These are phyloP conservation scores for Chrysina gloriosa DNA, from an alignment of 2,888 invertebrate species.

Conservation along the genomic window DNA sequence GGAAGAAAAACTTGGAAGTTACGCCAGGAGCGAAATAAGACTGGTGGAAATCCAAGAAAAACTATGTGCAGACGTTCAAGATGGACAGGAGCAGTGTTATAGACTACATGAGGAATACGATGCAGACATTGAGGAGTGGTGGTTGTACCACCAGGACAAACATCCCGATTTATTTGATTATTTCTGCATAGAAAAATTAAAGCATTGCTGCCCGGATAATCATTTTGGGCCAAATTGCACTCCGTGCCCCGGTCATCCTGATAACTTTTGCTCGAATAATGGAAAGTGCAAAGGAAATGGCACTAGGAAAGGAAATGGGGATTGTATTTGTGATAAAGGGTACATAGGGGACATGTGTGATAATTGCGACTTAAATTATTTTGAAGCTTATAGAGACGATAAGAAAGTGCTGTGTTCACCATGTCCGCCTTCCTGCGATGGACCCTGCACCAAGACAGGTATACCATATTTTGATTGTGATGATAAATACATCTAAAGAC, in stretches of 20 bases:
- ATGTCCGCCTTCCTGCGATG: conserved; percentile 85
- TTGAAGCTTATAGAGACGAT: conserved; percentile 79
- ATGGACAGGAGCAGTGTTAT: conserved; percentile 84
- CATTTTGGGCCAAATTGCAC: conserved; percentile 86
- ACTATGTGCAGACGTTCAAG: conserved; percentile 80
- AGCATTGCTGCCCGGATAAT: conserved; percentile 86
- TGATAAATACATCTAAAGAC: no score
- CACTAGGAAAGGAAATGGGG: conserved; percentile 92
- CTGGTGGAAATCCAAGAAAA: conserved; percentile 91
- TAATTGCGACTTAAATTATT: conserved; percentile 80
- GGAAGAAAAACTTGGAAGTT: conserved; percentile 84
- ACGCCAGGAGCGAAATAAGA: conserved; percentile 88
- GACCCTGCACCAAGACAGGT: conserved; percentile 80
- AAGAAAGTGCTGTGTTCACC: conserved; percentile 79
- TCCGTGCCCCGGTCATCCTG: conserved; percentile 81
- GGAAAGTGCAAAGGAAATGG: conserved; percentile 86
- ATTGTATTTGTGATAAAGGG: conserved; percentile 86
- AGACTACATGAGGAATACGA: conserved; percentile 87
- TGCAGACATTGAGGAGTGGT: conserved; percentile 87
- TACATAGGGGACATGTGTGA: conserved; percentile 84
- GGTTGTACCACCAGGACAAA: conserved; percentile 73
- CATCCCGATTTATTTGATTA: conserved; percentile 72
- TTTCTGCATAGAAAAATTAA: conserved; percentile 82
- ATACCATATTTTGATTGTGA: neutral
- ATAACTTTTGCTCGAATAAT: conserved; percentile 82